Conservation (phyloP, 2,888 invertebrate genomes). For the Cyrtodaria siliqua region DNA sequence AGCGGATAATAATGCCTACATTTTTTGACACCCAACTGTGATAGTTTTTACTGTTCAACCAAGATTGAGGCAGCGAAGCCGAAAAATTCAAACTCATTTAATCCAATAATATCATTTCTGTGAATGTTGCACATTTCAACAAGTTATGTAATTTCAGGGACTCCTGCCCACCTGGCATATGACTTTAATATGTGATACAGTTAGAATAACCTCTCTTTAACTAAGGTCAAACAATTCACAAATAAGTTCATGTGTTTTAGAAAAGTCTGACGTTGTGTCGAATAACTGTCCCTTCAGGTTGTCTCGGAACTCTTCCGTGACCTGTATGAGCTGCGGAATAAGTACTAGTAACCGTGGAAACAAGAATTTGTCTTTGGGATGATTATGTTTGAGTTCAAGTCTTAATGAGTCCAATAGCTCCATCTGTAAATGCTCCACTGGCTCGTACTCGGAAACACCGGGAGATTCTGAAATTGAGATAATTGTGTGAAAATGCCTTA, state of each 20-base stretch:
- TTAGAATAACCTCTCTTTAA: slow-evolving; percentile 22
- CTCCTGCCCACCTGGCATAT: no score
- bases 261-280: slow-evolving; percentile 63
- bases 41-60: no score
- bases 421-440: slow-evolving; percentile 74
- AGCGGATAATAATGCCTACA: no score
- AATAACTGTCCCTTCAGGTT: slow-evolving; percentile 70
- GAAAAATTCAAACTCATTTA: no score
- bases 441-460: slow-evolving; percentile 45
- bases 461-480: slow-evolving; percentile 65
- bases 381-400: slow-evolving; percentile 80
- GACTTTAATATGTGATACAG: no score
- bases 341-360: slow-evolving; percentile 76
- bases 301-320: slow-evolving; percentile 75
- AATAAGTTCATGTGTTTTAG: slow-evolving; percentile 74
- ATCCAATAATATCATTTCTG: no score
- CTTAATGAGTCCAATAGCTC: slow-evolving; percentile 76
- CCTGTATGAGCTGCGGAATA: slow-evolving; percentile 76
- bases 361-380: slow-evolving; percentile 74
- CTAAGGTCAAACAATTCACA: slow-evolving; percentile 76
- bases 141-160: no score
- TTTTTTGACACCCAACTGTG: no score
- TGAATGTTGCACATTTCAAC: no score
- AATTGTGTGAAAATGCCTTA: no score
- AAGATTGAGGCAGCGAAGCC: no score